These are phyloP conservation scores for Cromileptes altivelis DNA, from an alignment of 2,113 vertebrate genomes.

Conservation along the genomic window DNA sequence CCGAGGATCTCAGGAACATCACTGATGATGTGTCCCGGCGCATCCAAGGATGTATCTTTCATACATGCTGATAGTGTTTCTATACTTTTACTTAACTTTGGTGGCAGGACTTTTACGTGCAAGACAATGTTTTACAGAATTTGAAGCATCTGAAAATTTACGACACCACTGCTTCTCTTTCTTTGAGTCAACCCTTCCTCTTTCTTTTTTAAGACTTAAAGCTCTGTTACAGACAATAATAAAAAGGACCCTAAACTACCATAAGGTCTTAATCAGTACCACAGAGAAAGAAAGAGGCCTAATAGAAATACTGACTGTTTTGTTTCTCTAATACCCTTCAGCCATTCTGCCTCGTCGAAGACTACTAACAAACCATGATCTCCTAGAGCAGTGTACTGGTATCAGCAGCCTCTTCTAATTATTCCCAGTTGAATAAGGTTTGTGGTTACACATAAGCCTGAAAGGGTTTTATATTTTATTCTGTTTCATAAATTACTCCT, in stretches of 20 bases:
- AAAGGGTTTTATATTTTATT: neutral
- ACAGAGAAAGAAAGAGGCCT: neutral
- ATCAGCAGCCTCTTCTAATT: neutral
- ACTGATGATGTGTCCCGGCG: no score
- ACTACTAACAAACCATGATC: neutral
- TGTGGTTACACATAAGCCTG: neutral
- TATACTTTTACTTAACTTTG: no score
- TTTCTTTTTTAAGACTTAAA: neutral
- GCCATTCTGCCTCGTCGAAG: neutral
- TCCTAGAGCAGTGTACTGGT: neutral
- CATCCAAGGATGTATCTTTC: no score
- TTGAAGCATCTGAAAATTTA: neutral
- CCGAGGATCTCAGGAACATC: no score
- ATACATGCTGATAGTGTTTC: no score
- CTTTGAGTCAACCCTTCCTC: neutral
- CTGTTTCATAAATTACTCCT: constrained; percentile 11
- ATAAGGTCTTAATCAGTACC: neutral
- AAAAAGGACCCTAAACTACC: neutral
- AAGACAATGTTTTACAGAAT: no score
- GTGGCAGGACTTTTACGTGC: no score
- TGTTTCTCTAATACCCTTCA: neutral
- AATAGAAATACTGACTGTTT: neutral
- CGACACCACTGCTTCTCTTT: neutral
- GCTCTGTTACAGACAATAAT: neutral
- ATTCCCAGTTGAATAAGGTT: neutral